These are phyloP conservation scores for Ifrita kowaldi DNA, from an alignment of 2,113 vertebrate genomes.

Conservation along the genomic window DNA sequence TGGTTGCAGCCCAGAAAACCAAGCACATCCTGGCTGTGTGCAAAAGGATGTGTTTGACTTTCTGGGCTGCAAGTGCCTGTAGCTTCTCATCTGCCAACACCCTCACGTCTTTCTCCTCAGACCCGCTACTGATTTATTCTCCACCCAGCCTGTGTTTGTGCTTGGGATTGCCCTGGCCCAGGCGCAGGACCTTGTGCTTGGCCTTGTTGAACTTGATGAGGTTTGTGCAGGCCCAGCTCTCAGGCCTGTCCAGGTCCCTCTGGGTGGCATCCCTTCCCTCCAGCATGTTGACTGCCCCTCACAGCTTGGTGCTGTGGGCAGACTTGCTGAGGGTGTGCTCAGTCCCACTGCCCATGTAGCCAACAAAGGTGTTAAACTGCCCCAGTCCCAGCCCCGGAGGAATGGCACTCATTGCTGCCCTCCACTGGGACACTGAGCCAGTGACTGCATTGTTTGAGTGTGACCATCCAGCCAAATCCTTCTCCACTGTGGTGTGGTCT, in stretches of 20 bases:
- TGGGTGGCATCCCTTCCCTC: not conserved
- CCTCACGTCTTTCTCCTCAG: not conserved
- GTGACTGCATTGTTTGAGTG: not conserved
- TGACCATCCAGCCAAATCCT: not conserved
- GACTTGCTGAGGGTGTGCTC: not conserved
- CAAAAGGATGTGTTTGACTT: not conserved
- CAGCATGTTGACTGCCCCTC: not conserved
- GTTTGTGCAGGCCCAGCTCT: not conserved
- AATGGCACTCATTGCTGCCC: not conserved
- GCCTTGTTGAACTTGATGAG: not conserved
- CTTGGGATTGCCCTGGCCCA: not conserved
- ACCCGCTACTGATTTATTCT: not conserved
- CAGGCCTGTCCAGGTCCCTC: not conserved
- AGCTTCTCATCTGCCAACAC: not conserved
- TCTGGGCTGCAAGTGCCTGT: not conserved
- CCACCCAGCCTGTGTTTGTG: not conserved
- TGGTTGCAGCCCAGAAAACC: not conserved
- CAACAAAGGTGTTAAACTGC: not conserved
- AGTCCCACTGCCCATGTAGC: not conserved
- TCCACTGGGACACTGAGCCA: not conserved
- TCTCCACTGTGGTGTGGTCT: not conserved
- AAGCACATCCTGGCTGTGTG: not conserved
- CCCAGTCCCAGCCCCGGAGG: not conserved
- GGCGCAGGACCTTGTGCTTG: not conserved
- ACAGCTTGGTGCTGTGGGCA: not conserved